Percentiles rank a stretch among this genome's conserved stretches.
These are phyloP conservation scores for Reticulitermes lucifugus DNA, from an alignment of 2,888 invertebrate species.

Conservation along the genomic window DNA sequence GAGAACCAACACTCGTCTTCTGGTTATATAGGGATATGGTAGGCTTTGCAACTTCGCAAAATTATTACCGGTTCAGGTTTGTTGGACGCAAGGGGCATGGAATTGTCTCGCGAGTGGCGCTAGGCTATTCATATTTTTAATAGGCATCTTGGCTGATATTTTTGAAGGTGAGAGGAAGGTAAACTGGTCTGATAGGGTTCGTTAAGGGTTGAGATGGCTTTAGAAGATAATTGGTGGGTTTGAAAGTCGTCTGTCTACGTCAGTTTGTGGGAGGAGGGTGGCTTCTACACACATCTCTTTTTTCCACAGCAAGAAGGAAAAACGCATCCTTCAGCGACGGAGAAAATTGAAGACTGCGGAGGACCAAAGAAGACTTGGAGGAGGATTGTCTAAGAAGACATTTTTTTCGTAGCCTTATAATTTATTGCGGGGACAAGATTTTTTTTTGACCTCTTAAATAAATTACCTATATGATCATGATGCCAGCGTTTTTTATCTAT, in stretches of 20 bases:
- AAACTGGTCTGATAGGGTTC: slow-evolving; percentile 12
- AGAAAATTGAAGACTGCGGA: slow-evolving; percentile 2
- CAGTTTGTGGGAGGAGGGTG: slow-evolving; percentile 11
- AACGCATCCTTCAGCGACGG: slow-evolving; percentile 17
- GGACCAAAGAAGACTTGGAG: neutral
- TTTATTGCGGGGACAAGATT: slow-evolving; percentile 33
- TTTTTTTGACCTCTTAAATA: slow-evolving; percentile 34
- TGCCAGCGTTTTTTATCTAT: neutral
- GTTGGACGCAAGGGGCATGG: neutral
- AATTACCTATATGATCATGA: slow-evolving; percentile 25
- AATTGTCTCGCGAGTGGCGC: neutral
- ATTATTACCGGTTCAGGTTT: neutral
- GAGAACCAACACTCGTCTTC: neutral
- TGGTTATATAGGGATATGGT: neutral
- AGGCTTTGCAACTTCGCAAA: neutral
- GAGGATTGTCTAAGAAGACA: neutral
- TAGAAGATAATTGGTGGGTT: slow-evolving; percentile 43
- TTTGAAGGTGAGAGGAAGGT: neutral
- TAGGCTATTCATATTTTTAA: slow-evolving; percentile 37
- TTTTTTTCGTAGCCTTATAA: slow-evolving; percentile 3
- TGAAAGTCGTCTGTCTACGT: neutral
- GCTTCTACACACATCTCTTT: slow-evolving; percentile 6
- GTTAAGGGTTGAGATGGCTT: slow-evolving; percentile 41
- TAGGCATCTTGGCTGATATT: slow-evolving; percentile 31
- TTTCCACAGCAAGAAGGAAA: slow-evolving; percentile 17